Evolutionary conservation across 2,113 vertebrate genomes (phyloP).

Genomic region (Lophochroa leadbeateri): DNA sequence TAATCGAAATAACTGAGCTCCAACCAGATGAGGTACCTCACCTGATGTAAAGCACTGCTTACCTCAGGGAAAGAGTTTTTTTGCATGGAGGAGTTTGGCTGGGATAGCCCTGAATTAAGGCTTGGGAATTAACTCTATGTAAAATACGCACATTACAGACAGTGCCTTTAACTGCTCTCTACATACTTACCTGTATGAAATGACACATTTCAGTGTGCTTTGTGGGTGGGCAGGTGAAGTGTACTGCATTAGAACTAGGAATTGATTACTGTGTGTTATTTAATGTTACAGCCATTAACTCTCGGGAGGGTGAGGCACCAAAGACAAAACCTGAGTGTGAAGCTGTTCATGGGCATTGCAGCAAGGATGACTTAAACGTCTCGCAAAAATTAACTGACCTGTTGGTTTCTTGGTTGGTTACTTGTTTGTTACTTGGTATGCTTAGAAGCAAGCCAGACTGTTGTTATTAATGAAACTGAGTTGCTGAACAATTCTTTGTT

Average conservation of each 20-base stretch:
- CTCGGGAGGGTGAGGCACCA: background rate
- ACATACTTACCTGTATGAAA: background rate
- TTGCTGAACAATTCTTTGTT: slow-evolving; percentile 48
- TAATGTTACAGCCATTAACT: background rate
- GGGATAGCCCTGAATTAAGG: background rate
- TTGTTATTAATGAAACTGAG: background rate
- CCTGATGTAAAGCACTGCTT: background rate
- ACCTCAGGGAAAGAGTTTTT: background rate
- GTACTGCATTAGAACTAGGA: background rate
- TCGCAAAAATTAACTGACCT: slow-evolving; percentile 56
- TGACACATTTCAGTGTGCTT: background rate
- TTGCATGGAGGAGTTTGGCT: background rate
- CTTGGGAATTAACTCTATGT: background rate
- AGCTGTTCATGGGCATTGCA: background rate
- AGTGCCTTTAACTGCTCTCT: background rate
- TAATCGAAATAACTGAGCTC: background rate
- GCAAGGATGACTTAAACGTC: slow-evolving; percentile 23
- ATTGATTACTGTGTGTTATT: background rate
- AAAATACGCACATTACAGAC: background rate
- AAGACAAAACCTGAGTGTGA: background rate
- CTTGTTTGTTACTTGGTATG: slow-evolving; percentile 38
- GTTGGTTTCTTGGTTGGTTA: background rate
- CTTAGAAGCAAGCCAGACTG: slow-evolving; percentile 22
- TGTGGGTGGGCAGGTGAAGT: background rate
- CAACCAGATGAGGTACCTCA: background rate